Evolutionary conservation across 2,888 invertebrate genomes (phyloP).

Genomic region (Drosophila dives): DNA sequence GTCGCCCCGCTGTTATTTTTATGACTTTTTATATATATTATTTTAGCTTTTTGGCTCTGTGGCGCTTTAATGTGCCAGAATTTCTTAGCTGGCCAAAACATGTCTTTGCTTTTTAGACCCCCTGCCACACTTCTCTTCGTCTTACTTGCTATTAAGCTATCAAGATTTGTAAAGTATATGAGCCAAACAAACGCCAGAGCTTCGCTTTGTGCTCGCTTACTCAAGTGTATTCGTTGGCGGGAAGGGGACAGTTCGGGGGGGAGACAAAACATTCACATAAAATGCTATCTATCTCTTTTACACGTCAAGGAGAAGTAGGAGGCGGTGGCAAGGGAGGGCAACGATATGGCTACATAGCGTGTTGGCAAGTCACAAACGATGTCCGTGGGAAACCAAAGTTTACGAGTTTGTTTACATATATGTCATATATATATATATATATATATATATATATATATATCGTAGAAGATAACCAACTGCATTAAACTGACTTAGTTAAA

Average conservation of each 20-base stretch:
- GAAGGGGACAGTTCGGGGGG: neutral
- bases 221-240: constrained; percentile 48
- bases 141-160: constrained; percentile 76
- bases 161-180: constrained; percentile 83
- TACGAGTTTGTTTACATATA: constrained; percentile 44
- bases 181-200: constrained; percentile 69
- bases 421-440: constrained; percentile 21
- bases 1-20: constrained; percentile 72
- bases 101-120: constrained; percentile 68
- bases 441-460: constrained; percentile 22
- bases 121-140: constrained; percentile 4
- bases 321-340: no score
- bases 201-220: constrained; percentile 56
- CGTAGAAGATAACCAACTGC: constrained; percentile 29
- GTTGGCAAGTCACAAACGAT: constrained; percentile 51
- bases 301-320: constrained; percentile 51
- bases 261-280: constrained; percentile 48
- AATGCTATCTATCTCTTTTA: constrained; percentile 75
- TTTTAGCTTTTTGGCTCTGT: constrained; percentile 62
- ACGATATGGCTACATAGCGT: constrained; percentile 49
- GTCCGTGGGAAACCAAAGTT: constrained; percentile 50
- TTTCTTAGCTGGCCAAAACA: constrained; percentile 74
- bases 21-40: constrained; percentile 72
- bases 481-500: constrained; percentile 17
- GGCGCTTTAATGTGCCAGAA: constrained; percentile 61